phyloP scores from a whole-genome alignment of 1,140 invertebrate genomes.

The Pygmarrhopalites habei region DNA sequence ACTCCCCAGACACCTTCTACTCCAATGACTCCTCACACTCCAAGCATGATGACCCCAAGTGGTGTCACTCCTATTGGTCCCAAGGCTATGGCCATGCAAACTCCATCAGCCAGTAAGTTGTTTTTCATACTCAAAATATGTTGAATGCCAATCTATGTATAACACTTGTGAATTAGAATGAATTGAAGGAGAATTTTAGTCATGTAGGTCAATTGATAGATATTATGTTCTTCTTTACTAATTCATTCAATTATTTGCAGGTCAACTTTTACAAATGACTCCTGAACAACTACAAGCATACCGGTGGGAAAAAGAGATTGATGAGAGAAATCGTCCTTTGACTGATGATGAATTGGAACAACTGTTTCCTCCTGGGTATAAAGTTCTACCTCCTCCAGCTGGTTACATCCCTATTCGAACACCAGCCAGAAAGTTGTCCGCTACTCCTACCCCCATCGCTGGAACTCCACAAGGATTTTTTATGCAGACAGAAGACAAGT shows the following conservation, averaged over 20 bases:
- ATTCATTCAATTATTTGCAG: too few species aligned
- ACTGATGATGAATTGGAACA: constrained; percentile 95
- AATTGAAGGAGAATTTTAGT: too few species aligned
- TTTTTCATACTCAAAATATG: background rate
- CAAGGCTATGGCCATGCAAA: constrained; percentile 96
- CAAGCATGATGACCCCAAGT: constrained; percentile 59
- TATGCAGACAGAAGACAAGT: constrained; percentile 79
- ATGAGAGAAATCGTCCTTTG: constrained; percentile 91
- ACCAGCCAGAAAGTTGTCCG: constrained; percentile 90
- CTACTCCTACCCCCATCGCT: constrained; percentile 94
- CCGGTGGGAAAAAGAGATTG: constrained; percentile 98
- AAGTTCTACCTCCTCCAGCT: constrained; percentile 89
- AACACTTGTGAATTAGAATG: too few species aligned
- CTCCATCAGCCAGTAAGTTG: constrained; percentile 74
- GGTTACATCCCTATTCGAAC: constrained; percentile 96
- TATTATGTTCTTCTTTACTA: too few species aligned
- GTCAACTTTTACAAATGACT: constrained; percentile 91
- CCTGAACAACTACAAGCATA: constrained; percentile 97
- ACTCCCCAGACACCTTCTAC: constrained; percentile 59
- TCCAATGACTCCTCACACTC: constrained; percentile 51
- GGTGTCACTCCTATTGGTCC: constrained; percentile 85
- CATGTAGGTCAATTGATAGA: too few species aligned
- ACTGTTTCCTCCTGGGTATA: constrained; percentile 96
- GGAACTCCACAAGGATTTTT: constrained; percentile 91
- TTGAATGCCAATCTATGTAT: too few species aligned